Evolutionary conservation across 2,797 vertebrate species (phyloP), one percentile per base, ranked within the genome.

Genomic region (Coregonus suidteri): DNA sequence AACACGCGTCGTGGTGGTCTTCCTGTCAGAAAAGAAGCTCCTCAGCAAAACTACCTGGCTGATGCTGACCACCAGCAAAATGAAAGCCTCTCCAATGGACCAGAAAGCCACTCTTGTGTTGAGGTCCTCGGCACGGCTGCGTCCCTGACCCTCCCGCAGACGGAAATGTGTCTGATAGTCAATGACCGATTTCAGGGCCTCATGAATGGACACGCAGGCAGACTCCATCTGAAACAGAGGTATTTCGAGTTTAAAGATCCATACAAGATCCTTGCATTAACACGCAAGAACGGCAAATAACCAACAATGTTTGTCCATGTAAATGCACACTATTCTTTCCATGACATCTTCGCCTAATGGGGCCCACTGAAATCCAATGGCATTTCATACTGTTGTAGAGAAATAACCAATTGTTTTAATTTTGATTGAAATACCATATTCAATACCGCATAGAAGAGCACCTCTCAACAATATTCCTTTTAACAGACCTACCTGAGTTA

Each of bases 91-190:
- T 18, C 98, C 98, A 20, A 99, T 92, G 6, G 98, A 99, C 98
- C 98, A 99, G 83, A 99, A 99, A 4, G 98, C 97, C 77, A 99
- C 98, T 70, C 98, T 94, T 0, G 97, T 98, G 85, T 99, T 99
- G 68, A 99, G 95, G 91, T 99, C 98, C 87, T 99, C 98, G 0
- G 98, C 98, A 76, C 98, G 95, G 90, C 98, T 99, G 82, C 98
- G 98, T 51, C 98, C 98, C 89, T 99, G 98, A 0, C 96, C 97
- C 86, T 99, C 98, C 52, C 98, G 94, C 85, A 99, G 85, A 30
- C 98, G 97, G 90, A 99, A 99, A 86, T 99, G 98, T 52, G 98
- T 99, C 93, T 99, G 98, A 82, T 98, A 97, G 91, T 99, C 98
- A 0, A 99, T 98, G 86, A 99, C 96, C 0, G 96, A 98, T 87